Conservation (phyloP, 2,888 invertebrate species). For the Leucozona laternaria region DNA sequence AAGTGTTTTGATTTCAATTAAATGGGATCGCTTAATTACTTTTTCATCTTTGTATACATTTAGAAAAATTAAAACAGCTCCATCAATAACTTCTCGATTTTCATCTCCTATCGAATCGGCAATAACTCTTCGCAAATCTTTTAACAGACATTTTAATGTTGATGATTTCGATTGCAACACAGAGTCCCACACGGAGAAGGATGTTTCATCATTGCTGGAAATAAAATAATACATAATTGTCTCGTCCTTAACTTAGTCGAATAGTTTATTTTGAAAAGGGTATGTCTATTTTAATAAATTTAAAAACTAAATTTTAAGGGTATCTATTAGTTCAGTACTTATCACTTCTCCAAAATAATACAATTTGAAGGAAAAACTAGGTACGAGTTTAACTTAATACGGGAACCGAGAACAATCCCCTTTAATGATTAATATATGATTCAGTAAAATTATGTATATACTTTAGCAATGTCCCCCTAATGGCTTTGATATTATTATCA, state of each 20-base stretch:
- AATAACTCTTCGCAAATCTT: conserved; percentile 82
- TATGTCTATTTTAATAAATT: too few relatives aligned
- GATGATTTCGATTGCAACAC: conserved; percentile 77
- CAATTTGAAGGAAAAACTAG: too few relatives aligned
- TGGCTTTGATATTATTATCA: neutral
- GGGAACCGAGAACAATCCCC: too few relatives aligned
- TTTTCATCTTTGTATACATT: conserved; percentile 86
- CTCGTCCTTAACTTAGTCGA: neutral
- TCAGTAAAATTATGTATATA: neutral
- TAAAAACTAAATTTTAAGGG: too few relatives aligned
- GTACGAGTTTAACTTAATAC: too few relatives aligned
- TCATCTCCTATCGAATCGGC: conserved; percentile 85
- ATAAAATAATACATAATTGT: neutral
- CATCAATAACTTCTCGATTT: conserved; percentile 86
- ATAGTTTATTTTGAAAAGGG: too few relatives aligned
- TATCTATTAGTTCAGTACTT: too few relatives aligned
- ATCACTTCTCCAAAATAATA: too few relatives aligned
- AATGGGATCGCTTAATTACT: conserved; percentile 86
- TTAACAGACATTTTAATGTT: conserved; percentile 78
- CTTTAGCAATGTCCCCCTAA: neutral
- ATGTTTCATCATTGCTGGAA: conserved; percentile 59
- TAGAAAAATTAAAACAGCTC: conserved; percentile 86
- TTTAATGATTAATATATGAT: too few relatives aligned
- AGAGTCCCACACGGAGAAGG: conserved; percentile 58
- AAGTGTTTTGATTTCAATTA: conserved; percentile 85